Percentiles rank a stretch among this genome's conserved stretches.
These are phyloP conservation scores for Porites rus DNA, from an alignment of 92 coral and sea anemone species.

Conservation along the genomic window DNA sequence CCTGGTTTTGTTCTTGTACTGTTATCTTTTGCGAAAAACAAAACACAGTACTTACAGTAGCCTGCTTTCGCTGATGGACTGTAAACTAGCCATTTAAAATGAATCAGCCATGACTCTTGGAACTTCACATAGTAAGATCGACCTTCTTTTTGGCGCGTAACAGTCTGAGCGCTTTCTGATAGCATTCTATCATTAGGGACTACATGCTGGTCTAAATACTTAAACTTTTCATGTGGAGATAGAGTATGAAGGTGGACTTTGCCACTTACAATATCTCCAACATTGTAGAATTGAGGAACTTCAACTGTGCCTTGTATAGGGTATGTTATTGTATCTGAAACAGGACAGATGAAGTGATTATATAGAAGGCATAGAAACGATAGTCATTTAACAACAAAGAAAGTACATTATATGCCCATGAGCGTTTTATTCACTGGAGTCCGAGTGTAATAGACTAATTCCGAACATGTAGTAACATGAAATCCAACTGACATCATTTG, in stretches of 20 bases:
- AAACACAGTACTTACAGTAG: constrained; percentile 36
- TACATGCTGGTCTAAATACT: constrained; percentile 29
- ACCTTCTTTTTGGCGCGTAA: constrained; percentile 11
- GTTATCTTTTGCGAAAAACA: constrained; percentile 29
- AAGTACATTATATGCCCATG: constrained; percentile 21
- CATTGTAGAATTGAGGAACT: constrained; percentile 27
- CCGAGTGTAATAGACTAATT: constrained; percentile 16
- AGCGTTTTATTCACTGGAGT: constrained; percentile 9
- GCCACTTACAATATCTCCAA: constrained; percentile 48
- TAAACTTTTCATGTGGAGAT: constrained; percentile 30
- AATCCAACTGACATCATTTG: constrained; percentile 8
- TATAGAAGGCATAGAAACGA: constrained; percentile 27
- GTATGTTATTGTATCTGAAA: constrained; percentile 19
- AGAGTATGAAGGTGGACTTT: constrained; percentile 36
- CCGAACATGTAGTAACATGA: constrained; percentile 14
- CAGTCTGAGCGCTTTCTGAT: constrained; percentile 18
- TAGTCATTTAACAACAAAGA: constrained; percentile 36
- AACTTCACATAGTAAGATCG: constrained; percentile 19
- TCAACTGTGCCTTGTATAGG: constrained; percentile 32
- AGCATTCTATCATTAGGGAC: constrained; percentile 16
- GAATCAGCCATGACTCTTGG: constrained; percentile 27
- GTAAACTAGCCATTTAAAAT: constrained; percentile 37
- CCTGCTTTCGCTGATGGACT: constrained; percentile 36
- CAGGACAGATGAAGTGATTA: constrained; percentile 15
- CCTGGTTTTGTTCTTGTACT: constrained; percentile 29